These are phyloP conservation scores for Macroglossus sobrinus DNA, from an alignment of 2,113 vertebrate species.

Conservation along the genomic window DNA sequence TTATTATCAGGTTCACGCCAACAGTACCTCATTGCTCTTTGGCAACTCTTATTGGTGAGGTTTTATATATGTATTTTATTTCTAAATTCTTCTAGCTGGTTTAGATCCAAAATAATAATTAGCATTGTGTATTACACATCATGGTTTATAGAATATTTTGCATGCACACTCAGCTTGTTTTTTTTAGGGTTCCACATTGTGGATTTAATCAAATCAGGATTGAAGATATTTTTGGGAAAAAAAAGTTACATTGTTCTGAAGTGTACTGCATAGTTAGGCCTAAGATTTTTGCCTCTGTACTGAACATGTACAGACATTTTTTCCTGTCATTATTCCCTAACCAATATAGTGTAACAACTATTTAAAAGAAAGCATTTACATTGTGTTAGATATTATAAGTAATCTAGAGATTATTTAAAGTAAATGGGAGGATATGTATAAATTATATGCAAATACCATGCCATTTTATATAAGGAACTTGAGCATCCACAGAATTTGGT, in stretches of 20 bases:
- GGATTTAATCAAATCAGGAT: too few species aligned
- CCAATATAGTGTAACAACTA: background rate
- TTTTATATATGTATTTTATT: background rate
- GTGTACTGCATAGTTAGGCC: background rate
- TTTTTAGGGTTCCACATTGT: background rate
- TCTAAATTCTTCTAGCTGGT: background rate
- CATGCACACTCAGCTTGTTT: background rate
- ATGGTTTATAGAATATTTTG: background rate
- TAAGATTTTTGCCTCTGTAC: background rate
- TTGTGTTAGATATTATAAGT: too few species aligned
- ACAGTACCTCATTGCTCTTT: constrained; percentile 98
- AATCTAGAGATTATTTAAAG: too few species aligned
- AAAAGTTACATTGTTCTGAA: background rate
- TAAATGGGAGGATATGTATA: too few species aligned
- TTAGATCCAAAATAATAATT: background rate
- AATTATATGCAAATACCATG: too few species aligned
- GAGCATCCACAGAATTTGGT: background rate
- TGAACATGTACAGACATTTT: background rate
- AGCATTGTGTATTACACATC: background rate
- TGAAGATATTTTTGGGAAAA: background rate
- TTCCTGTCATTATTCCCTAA: background rate
- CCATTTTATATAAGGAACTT: too few species aligned
- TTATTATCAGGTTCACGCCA: constrained; percentile 94
- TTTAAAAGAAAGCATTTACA: too few species aligned
- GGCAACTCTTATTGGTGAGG: constrained; percentile 96